Evolutionary conservation across 2,113 vertebrate species (phyloP).

Genomic region (Lampris incognitus): DNA sequence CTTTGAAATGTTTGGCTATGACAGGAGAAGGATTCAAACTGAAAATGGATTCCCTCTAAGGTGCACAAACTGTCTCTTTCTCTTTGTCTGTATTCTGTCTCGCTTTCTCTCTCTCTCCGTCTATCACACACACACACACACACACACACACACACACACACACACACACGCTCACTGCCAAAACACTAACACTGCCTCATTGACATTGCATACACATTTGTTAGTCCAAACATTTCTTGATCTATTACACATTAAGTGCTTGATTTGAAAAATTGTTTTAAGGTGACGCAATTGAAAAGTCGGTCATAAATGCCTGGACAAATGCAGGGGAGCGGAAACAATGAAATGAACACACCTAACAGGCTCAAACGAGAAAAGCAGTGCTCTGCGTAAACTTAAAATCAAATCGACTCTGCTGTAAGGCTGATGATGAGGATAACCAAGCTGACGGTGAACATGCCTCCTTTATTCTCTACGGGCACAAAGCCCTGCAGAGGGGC

Average conservation of each 20-base stretch:
- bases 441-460: slow-evolving; percentile 41
- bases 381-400: slow-evolving; percentile 32
- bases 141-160: not conserved
- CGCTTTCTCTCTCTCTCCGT: slow-evolving; percentile 3
- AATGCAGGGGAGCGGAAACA: slow-evolving; percentile 56
- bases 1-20: not conserved
- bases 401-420: slow-evolving; percentile 49
- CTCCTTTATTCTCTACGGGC: slow-evolving; percentile 41
- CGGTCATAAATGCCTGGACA: slow-evolving; percentile 41
- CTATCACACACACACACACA: not conserved
- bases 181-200: not conserved
- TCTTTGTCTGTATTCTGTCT: not conserved
- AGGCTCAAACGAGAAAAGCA: slow-evolving; percentile 62
- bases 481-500: slow-evolving; percentile 9
- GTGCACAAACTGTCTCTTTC: not conserved
- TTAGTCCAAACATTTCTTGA: slow-evolving; percentile 27
- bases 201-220: slow-evolving; percentile 5
- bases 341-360: slow-evolving; percentile 52
- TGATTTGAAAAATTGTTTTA: slow-evolving; percentile 19
- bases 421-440: slow-evolving; percentile 46
- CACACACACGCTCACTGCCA: not conserved
- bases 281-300: slow-evolving; percentile 43
- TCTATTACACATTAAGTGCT: not conserved
- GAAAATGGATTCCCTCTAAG: not conserved
- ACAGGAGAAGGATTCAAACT: not conserved